A percentile compares a stretch with the other conserved stretches of the same genome.
Conservation (phyloP, 2,888 invertebrate species). For the Drosophila fungiperda region DNA sequence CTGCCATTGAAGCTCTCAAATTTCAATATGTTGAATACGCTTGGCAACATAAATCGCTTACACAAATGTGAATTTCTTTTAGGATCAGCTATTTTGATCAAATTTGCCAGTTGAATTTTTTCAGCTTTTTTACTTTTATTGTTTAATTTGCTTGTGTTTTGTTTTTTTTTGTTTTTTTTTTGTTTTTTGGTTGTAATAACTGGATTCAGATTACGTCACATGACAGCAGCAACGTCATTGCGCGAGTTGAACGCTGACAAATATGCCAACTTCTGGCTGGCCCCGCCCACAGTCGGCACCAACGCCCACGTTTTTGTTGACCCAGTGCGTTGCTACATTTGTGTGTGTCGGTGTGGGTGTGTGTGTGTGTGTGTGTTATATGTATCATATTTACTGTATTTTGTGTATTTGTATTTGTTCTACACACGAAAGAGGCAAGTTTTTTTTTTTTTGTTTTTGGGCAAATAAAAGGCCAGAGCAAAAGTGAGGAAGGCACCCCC, state of each 20-base stretch:
- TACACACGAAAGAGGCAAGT: constrained; percentile 65
- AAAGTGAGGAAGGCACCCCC: constrained; percentile 15
- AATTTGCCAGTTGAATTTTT: constrained; percentile 16
- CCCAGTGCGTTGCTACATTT: constrained; percentile 6
- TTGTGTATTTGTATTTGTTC: constrained; percentile 65
- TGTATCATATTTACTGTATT: constrained; percentile 33
- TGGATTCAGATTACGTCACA: constrained; percentile 46
- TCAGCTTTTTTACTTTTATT: background rate
- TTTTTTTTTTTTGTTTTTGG: constrained; percentile 47
- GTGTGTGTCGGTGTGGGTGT: constrained; percentile 7
- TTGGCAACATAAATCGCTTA: constrained; percentile 7
- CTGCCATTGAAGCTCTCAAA: constrained; percentile 36
- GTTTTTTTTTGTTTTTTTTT: background rate
- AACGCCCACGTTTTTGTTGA: constrained; percentile 14
- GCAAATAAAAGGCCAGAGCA: constrained; percentile 53
- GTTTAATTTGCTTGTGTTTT: background rate
- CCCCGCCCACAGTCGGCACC: constrained; percentile 11
- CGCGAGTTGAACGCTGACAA: constrained; percentile 41
- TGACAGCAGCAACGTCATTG: constrained; percentile 55
- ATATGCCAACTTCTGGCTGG: constrained; percentile 43
- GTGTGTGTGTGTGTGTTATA: constrained; percentile 19
- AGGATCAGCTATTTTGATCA: constrained; percentile 46
- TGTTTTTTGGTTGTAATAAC: background rate
- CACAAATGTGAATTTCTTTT: constrained; percentile 51
- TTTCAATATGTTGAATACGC: constrained; percentile 15